These are phyloP conservation scores for Poecilia gillii DNA, from an alignment of 2,797 vertebrate species.

Conservation along the genomic window DNA sequence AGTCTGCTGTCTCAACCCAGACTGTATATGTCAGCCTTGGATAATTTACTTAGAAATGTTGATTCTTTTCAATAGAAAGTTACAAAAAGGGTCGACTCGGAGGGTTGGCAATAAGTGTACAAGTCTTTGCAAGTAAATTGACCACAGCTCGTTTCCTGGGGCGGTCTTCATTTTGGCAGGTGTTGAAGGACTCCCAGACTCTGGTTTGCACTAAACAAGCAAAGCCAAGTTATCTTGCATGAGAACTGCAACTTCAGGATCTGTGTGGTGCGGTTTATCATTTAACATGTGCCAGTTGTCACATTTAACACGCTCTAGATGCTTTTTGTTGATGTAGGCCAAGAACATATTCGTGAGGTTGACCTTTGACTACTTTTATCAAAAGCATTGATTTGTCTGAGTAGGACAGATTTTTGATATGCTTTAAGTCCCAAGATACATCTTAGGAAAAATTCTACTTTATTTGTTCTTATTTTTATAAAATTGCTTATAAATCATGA, in stretches of 20 bases:
- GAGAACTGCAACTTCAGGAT: background rate
- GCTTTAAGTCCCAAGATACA: background rate
- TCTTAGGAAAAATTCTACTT: background rate
- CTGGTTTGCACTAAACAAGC: background rate
- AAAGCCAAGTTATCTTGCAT: background rate
- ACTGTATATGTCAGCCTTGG: background rate
- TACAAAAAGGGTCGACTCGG: background rate
- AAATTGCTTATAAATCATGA: background rate
- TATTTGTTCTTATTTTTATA: background rate
- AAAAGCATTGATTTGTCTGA: background rate
- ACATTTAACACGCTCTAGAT: background rate
- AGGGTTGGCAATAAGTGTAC: background rate
- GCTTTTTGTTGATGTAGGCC: background rate
- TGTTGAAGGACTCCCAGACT: background rate
- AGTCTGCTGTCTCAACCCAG: background rate
- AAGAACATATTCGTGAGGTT: background rate
- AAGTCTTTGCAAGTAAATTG: background rate
- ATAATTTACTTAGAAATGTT: background rate
- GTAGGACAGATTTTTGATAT: background rate
- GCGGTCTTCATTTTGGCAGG: background rate
- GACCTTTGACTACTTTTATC: background rate
- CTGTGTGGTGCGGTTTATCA: background rate
- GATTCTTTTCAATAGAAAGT: background rate
- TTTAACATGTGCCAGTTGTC: background rate
- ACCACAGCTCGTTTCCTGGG: background rate